These are phyloP conservation scores for Pammene fasciana DNA, from an alignment of 2,888 invertebrate species.

Conservation along the genomic window DNA sequence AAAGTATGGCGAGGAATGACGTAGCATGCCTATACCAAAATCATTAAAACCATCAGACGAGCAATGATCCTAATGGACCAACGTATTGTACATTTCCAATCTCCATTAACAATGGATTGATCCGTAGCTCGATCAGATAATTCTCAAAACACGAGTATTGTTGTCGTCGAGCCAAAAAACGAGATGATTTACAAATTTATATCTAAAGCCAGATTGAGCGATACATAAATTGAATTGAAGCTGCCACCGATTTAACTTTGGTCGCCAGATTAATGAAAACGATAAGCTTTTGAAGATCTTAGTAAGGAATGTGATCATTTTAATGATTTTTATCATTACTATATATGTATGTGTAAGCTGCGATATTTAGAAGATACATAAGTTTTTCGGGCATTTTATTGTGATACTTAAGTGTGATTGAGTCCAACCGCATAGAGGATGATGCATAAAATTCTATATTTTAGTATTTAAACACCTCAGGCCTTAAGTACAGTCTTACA, in stretches of 20 bases:
- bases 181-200: constrained; percentile 36
- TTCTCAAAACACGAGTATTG: constrained; percentile 34
- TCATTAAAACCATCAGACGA: constrained; percentile 5
- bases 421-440: no score
- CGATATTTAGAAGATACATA: constrained; percentile 8
- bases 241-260: constrained; percentile 29
- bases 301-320: constrained; percentile 6
- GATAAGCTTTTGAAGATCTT: constrained; percentile 26
- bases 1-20: background rate
- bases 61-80: constrained; percentile 25
- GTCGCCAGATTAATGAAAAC: constrained; percentile 34
- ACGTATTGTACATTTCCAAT: constrained; percentile 26
- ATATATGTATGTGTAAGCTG: constrained; percentile 5
- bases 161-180: constrained; percentile 34
- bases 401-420: no score
- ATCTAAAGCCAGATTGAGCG: constrained; percentile 38
- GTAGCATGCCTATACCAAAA: background rate
- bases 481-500: no score
- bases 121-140: constrained; percentile 30
- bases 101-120: constrained; percentile 20
- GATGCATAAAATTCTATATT: no score
- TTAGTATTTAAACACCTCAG: no score
- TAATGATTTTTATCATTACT: constrained; percentile 6
- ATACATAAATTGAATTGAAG: constrained; percentile 40
- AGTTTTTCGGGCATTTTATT: no score